Evolutionary conservation across 2,888 invertebrate genomes (phyloP).

Genomic region (Melieria omissa): DNA sequence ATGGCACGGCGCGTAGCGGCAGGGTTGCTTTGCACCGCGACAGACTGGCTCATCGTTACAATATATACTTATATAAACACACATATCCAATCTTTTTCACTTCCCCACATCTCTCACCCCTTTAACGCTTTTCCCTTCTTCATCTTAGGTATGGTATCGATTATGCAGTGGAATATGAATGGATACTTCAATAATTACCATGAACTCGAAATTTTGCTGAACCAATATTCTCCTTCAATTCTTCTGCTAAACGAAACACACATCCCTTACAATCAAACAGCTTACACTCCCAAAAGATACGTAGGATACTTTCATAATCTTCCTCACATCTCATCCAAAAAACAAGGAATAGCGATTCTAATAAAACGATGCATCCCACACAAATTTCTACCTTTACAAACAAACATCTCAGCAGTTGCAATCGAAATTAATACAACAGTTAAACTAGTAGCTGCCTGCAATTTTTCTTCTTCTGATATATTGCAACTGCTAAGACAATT

Average conservation of each 20-base stretch:
- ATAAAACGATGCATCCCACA: not conserved
- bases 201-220: not conserved
- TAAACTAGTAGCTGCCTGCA: not conserved
- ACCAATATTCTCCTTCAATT: not conserved
- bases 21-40: no score
- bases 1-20: rapidly evolving
- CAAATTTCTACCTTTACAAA: not conserved
- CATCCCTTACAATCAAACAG: no score
- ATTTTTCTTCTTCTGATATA: not conserved
- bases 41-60: rapidly evolving
- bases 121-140: no score
- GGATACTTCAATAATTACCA: not conserved
- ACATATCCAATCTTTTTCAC: no score
- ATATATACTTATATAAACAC: no score
- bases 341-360: not conserved
- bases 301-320: not conserved
- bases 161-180: not conserved
- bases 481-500: no score
- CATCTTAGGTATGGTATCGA: no score
- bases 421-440: not conserved
- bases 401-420: not conserved
- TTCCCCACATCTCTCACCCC: no score
- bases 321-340: not conserved
- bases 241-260: not conserved
- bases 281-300: not conserved